These are phyloP conservation scores for Aplidium turbinatum DNA, from an alignment of 23 tunicate genomes.

Conservation along the genomic window DNA sequence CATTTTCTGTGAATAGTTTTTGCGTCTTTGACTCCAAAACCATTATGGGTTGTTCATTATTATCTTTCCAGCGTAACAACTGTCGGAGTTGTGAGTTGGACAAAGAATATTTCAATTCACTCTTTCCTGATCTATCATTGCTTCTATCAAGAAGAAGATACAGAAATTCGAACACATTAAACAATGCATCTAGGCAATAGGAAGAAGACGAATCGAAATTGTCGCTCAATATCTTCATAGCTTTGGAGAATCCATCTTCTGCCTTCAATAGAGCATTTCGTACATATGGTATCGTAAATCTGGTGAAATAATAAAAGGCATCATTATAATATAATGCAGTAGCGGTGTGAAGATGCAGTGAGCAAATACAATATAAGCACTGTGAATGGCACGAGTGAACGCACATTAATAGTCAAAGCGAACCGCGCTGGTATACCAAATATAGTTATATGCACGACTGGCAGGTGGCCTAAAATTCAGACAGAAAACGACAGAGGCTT, in stretches of 20 bases:
- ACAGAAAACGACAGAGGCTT: no score
- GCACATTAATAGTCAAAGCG: no score
- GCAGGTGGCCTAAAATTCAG: no score
- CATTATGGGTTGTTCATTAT: constrained; percentile 29
- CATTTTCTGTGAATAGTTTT: constrained; percentile 5
- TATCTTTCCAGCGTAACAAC: constrained; percentile 37
- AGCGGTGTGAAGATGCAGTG: no score
- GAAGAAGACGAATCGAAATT: constrained; percentile 5
- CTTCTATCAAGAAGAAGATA: constrained; percentile 7
- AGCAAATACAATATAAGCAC: no score
- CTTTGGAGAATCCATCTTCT: neutral
- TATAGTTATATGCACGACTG: no score
- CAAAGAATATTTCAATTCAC: neutral
- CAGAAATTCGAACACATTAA: constrained; percentile 19
- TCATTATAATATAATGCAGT: no score
- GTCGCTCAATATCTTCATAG: constrained; percentile 11
- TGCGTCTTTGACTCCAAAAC: constrained; percentile 23
- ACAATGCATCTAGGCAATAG: constrained; percentile 13
- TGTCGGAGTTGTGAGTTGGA: neutral
- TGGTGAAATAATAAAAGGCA: constrained; percentile 3
- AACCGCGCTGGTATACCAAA: no score
- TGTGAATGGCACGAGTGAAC: no score
- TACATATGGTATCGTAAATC: constrained; percentile 23
- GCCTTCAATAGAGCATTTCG: constrained; percentile 24
- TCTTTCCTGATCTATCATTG: neutral